A percentile compares a stretch with the other conserved stretches of the same genome.
Evolutionary conservation across 2,888 invertebrate genomes (phyloP).

Genomic region (Aspidiotus rigidus): DNA sequence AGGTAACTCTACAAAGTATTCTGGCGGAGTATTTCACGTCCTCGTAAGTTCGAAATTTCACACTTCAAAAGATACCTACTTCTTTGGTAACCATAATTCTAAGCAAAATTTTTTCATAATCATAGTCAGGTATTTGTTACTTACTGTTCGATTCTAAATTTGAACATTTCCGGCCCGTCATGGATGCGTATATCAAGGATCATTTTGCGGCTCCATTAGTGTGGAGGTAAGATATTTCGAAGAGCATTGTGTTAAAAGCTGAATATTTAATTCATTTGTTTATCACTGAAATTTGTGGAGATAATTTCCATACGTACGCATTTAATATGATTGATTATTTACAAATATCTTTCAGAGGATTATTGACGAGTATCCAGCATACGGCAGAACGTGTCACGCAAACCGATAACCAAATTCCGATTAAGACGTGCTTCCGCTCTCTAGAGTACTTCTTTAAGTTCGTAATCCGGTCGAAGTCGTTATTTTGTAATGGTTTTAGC

Average conservation of each 20-base stretch:
- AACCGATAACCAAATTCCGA: constrained; percentile 78
- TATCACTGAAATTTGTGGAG: too few species aligned
- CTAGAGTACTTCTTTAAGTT: constrained; percentile 87
- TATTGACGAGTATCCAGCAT: constrained; percentile 80
- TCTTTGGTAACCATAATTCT: too few species aligned
- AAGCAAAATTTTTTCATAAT: constrained; percentile 42
- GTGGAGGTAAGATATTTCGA: constrained; percentile 59
- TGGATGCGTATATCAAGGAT: constrained; percentile 87
- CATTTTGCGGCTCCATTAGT: constrained; percentile 92
- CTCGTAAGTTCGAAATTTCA: constrained; percentile 47
- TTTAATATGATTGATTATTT: too few species aligned
- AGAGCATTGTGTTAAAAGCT: background rate
- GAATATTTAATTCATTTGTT: background rate
- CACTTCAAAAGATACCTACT: background rate
- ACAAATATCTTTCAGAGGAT: constrained; percentile 50
- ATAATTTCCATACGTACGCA: too few species aligned
- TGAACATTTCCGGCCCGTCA: constrained; percentile 86
- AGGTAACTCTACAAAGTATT: constrained; percentile 78
- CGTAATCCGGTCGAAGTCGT: constrained; percentile 74
- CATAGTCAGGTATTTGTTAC: constrained; percentile 64
- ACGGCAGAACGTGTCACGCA: constrained; percentile 78
- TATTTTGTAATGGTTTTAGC: constrained; percentile 77
- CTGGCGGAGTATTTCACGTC: constrained; percentile 84
- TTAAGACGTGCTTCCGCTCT: constrained; percentile 80
- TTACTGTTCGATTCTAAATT: constrained; percentile 81